Conservation (phyloP, 2,797 vertebrate species). For the Meriones psammophilus region DNA sequence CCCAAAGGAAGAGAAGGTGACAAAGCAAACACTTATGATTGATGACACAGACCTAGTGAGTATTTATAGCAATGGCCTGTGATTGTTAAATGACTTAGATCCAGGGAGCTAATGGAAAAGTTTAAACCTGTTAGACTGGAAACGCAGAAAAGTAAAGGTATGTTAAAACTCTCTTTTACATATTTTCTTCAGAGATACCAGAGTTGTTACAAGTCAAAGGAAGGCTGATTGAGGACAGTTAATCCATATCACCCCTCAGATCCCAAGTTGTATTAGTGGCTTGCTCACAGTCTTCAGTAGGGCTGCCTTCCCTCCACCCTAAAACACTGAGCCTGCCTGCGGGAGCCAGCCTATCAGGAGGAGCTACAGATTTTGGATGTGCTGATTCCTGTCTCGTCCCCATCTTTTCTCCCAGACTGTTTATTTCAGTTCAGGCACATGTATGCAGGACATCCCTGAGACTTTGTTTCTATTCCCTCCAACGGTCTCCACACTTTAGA, state of each 20-base stretch:
- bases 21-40: conserved; percentile 49
- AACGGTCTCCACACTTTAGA: background rate
- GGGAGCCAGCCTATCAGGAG: background rate
- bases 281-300: background rate
- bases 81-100: background rate
- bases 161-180: background rate
- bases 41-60: background rate
- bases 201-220: background rate
- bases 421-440: background rate
- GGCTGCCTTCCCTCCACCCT: fast-evolving
- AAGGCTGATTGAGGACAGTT: background rate
- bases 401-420: background rate
- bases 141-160: background rate
- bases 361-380: background rate
- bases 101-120: background rate
- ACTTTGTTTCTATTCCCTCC: background rate
- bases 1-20: conserved; percentile 33
- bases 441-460: background rate
- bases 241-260: background rate
- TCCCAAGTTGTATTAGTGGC: background rate
- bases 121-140: background rate
- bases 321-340: background rate
- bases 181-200: background rate
- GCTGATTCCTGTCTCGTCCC: background rate
- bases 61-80: background rate